These are phyloP conservation scores for Agonopterix heracliana DNA, from an alignment of 2,888 invertebrate species.

Conservation along the genomic window DNA sequence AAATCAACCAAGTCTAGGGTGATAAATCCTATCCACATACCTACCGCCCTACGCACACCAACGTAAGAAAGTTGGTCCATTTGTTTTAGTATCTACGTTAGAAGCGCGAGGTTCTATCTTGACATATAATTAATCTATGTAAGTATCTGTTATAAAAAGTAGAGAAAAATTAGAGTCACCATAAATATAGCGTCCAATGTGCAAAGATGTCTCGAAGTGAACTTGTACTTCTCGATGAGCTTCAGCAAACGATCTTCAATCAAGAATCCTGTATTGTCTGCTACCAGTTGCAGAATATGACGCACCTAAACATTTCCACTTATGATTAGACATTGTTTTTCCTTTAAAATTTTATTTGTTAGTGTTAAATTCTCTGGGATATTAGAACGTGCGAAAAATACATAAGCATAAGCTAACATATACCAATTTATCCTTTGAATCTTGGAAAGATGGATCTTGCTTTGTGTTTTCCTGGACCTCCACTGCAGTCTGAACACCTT, in stretches of 20 bases:
- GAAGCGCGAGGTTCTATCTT: too few relatives aligned
- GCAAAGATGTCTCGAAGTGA: constrained; percentile 80
- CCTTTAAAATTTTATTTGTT: too few relatives aligned
- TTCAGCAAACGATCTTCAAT: constrained; percentile 81
- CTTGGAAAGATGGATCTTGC: not conserved
- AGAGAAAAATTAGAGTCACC: constrained; percentile 48
- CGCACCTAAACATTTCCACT: constrained; percentile 49
- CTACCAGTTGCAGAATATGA: constrained; percentile 79
- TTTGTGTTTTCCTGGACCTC: too few relatives aligned
- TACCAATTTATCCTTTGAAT: constrained; percentile 35
- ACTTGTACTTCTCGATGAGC: constrained; percentile 79
- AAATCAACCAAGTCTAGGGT: too few relatives aligned
- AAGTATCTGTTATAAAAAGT: too few relatives aligned
- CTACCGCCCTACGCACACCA: too few relatives aligned
- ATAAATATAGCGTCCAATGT: constrained; percentile 85
- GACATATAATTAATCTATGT: too few relatives aligned
- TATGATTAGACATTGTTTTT: not conserved
- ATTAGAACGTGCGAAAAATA: not conserved
- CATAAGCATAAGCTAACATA: constrained; percentile 14
- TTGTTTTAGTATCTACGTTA: too few relatives aligned
- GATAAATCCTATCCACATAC: too few relatives aligned
- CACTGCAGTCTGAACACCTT: too few relatives aligned
- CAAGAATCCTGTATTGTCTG: constrained; percentile 84
- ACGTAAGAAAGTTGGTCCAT: too few relatives aligned
- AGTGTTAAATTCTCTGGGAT: too few relatives aligned